Conservation (phyloP, 2,888 invertebrate genomes). For the Tenthredo distinguenda region DNA sequence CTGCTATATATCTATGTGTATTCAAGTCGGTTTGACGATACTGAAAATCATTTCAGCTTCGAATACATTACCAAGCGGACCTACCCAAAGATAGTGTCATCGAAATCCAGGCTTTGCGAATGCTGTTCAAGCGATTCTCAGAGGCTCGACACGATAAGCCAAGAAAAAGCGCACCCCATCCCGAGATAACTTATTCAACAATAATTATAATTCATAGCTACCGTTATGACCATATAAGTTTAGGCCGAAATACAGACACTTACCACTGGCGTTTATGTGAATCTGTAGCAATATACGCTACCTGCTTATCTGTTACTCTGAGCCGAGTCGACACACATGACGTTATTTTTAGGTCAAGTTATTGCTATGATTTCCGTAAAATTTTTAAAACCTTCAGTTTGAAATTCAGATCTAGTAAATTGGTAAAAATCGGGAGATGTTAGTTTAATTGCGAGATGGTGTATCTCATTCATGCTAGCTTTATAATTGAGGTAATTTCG, state of each 20-base stretch:
- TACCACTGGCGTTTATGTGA: not conserved
- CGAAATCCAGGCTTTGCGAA: conserved; percentile 28
- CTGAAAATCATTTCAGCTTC: not conserved
- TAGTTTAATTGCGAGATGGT: not conserved
- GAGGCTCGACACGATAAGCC: conserved; percentile 4
- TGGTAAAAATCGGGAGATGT: not conserved
- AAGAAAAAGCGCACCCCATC: conserved; percentile 2
- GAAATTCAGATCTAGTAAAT: not conserved
- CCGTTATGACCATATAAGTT: not conserved
- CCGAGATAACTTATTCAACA: not conserved
- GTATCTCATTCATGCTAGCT: not conserved
- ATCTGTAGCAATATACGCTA: not conserved
- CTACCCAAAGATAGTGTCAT: conserved; percentile 10
- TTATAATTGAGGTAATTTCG: not conserved
- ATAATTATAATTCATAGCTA: conserved; percentile 26
- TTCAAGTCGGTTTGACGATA: not conserved
- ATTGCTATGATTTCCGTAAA: not conserved
- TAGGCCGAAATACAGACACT: not conserved
- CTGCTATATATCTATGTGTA: not conserved
- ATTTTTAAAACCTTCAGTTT: not conserved
- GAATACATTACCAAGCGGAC: conserved; percentile 13
- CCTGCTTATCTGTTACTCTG: not conserved
- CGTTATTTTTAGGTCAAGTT: not conserved
- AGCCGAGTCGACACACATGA: not conserved
- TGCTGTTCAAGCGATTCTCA: not conserved